These are phyloP conservation scores for Aporrectodea caliginosa DNA, from an alignment of 1,140 invertebrate genomes.

Conservation along the genomic window DNA sequence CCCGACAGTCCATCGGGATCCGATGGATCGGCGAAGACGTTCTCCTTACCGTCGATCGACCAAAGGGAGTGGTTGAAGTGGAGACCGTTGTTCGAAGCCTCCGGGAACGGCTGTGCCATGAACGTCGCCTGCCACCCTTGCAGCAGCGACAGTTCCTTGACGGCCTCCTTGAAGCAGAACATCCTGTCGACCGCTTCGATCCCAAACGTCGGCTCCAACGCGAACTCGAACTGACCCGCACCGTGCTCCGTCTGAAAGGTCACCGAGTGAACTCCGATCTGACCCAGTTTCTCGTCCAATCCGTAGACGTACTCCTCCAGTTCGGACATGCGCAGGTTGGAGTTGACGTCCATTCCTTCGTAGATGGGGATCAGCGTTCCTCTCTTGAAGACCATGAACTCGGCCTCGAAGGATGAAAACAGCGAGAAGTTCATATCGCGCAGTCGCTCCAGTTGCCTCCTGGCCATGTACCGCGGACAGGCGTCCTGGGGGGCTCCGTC, in stretches of 20 bases:
- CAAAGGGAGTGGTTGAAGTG: constrained; percentile 38
- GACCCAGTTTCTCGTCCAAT: constrained; percentile 15
- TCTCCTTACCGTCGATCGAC: constrained; percentile 17
- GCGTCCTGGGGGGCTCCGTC: constrained; percentile 7
- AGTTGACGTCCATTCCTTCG: constrained; percentile 7
- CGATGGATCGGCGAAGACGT: constrained; percentile 33
- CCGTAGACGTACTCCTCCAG: constrained; percentile 22
- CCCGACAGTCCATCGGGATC: constrained; percentile 28
- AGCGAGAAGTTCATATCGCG: constrained; percentile 12
- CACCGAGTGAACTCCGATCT: constrained; percentile 18
- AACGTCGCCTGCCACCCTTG: constrained; percentile 31
- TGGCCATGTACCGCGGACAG: constrained; percentile 26
- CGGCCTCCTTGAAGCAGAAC: constrained; percentile 14
- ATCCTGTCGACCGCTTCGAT: constrained; percentile 22
- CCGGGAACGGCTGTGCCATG: constrained; percentile 33
- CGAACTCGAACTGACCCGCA: constrained; percentile 31
- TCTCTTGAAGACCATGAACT: constrained; percentile 23
- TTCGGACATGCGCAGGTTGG: constrained; percentile 21
- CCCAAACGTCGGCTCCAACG: constrained; percentile 6
- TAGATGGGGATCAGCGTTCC: constrained; percentile 20
- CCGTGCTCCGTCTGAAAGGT: constrained; percentile 24
- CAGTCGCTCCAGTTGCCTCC: constrained; percentile 28
- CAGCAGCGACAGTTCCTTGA: constrained; percentile 29
- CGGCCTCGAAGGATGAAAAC: constrained; percentile 28
- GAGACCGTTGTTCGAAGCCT: constrained; percentile 30